phyloP scores from a whole-genome alignment of 2,797 vertebrate genomes.

The Onychomys arenicola region DNA sequence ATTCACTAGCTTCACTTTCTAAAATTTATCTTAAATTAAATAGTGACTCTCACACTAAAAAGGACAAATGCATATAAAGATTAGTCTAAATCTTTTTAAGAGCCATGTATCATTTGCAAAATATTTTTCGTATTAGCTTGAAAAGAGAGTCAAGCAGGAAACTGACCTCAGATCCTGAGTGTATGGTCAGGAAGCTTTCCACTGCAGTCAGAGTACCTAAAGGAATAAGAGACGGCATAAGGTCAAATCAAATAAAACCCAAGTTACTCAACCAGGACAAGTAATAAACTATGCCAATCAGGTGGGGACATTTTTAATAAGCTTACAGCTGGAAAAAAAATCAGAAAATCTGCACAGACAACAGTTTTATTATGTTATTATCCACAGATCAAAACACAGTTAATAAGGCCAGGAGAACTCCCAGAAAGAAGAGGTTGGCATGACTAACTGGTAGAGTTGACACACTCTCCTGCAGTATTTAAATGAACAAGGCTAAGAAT shows the following conservation, averaged over 20 bases:
- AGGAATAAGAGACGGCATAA: conserved; percentile 59
- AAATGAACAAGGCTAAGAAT: conserved; percentile 9
- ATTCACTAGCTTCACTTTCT: conserved; percentile 46
- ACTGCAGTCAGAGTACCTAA: conserved; percentile 95
- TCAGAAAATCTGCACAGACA: conserved; percentile 10
- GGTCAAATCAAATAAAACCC: conserved; percentile 38
- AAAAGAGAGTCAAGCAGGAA: conserved; percentile 38
- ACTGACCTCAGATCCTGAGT: conserved; percentile 93
- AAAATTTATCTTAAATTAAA: conserved; percentile 37
- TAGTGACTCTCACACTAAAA: neutral
- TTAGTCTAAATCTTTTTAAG: conserved; percentile 43
- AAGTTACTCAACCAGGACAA: neutral
- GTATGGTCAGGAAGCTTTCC: conserved; percentile 94
- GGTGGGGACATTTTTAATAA: conserved; percentile 11
- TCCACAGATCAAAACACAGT: neutral
- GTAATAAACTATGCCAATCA: conserved; percentile 1
- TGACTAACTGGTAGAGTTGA: neutral
- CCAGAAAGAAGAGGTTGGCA: conserved; percentile 9
- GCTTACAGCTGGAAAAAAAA: neutral
- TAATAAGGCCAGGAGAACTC: neutral
- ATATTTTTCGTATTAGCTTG: conserved; percentile 37
- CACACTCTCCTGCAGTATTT: conserved; percentile 23
- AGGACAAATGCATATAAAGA: conserved; percentile 29
- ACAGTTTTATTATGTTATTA: conserved; percentile 42
- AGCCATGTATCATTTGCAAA: conserved; percentile 22